Evolutionary conservation across 2,113 vertebrate genomes (phyloP).

Genomic region (Kryptolebias marmoratus): DNA sequence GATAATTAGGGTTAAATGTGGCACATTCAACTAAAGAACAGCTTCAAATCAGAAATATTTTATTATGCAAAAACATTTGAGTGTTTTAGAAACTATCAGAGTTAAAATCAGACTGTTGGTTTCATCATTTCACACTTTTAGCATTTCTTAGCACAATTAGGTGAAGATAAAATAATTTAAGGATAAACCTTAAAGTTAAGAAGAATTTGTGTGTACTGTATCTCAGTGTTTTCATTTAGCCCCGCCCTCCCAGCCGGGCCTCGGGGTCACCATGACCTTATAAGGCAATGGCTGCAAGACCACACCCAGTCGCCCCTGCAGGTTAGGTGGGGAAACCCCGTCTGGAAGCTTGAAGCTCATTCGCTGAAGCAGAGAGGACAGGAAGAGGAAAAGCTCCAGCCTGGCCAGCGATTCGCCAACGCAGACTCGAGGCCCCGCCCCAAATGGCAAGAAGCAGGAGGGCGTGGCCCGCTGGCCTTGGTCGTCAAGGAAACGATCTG

Average conservation of each 20-base stretch:
- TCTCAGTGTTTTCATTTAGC: constrained; percentile 1
- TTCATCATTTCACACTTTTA: too few species aligned
- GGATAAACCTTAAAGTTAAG: background rate
- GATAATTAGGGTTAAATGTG: too few species aligned
- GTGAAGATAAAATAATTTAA: too few species aligned
- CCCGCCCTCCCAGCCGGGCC: constrained; percentile 49
- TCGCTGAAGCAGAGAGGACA: constrained; percentile 79
- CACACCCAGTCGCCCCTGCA: constrained; percentile 77
- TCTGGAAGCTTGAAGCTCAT: constrained; percentile 69
- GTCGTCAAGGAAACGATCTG: constrained; percentile 80
- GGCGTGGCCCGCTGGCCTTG: constrained; percentile 64
- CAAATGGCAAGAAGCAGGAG: constrained; percentile 79
- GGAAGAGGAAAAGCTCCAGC: constrained; percentile 81
- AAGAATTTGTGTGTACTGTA: background rate
- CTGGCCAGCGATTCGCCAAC: constrained; percentile 82
- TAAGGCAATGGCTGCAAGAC: constrained; percentile 79
- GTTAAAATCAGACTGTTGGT: too few species aligned
- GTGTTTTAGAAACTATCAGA: too few species aligned
- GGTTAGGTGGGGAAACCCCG: constrained; percentile 67
- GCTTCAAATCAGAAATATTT: too few species aligned
- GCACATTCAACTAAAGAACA: too few species aligned
- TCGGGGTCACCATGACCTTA: constrained; percentile 58
- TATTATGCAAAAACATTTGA: too few species aligned
- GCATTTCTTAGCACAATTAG: too few species aligned
- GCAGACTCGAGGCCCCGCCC: constrained; percentile 82